Evolutionary conservation across 2,797 vertebrate species (phyloP).

Genomic region (Hydrophis major): DNA sequence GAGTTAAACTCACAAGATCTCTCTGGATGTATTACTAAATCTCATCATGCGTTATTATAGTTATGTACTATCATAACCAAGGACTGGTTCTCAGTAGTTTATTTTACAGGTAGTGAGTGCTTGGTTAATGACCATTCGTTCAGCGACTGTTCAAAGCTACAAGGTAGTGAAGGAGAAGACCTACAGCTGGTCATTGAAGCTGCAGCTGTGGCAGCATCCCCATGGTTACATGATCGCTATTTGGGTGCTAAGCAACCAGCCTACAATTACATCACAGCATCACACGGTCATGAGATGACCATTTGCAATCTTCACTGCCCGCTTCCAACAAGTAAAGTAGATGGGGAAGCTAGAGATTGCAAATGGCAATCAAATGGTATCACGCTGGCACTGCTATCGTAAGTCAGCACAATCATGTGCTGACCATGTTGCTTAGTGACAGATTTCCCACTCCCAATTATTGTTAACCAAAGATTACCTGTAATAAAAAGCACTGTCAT

Average conservation of each 20-base stretch:
- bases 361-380: not conserved
- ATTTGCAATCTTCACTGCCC: not conserved
- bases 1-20: not conserved
- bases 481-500: not conserved
- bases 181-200: not conserved
- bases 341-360: not conserved
- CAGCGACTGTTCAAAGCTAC: not conserved
- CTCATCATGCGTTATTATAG: not conserved
- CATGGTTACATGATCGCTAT: not conserved
- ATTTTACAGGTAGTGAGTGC: not conserved
- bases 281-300: not conserved
- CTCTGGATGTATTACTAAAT: not conserved
- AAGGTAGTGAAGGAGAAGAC: not conserved
- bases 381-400: not conserved
- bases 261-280: not conserved
- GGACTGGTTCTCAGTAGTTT: not conserved
- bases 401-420: not conserved
- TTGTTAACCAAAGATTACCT: not conserved
- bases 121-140: not conserved
- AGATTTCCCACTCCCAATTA: not conserved
- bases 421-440: not conserved
- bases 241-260: not conserved
- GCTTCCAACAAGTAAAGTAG: not conserved
- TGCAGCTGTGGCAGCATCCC: not conserved
- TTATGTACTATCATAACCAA: not conserved